A percentile compares a stretch with the other conserved stretches of the same genome.
These are phyloP conservation scores for Scaptodrosophila latifasciaeformis DNA, from an alignment of 2,888 invertebrate species.

Conservation along the genomic window DNA sequence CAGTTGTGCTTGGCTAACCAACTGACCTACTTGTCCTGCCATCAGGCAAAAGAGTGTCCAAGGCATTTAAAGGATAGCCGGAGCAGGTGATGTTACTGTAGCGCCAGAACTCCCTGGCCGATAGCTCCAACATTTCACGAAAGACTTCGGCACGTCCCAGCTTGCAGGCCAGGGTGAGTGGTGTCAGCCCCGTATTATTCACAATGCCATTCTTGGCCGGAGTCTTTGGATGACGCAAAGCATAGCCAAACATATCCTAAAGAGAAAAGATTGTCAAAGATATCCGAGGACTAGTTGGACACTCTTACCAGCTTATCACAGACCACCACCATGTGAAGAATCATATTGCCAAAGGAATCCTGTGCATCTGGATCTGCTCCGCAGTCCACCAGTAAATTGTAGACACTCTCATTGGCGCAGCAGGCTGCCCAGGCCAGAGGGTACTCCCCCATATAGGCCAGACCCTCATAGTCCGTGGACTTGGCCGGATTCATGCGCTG, in stretches of 20 bases:
- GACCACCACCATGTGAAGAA: slow-evolving; percentile 99
- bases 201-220: slow-evolving; percentile 94
- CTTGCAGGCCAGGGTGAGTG: slow-evolving; percentile 96
- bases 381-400: slow-evolving; percentile 93
- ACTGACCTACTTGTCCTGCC: slow-evolving; percentile 92
- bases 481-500: slow-evolving; percentile 86
- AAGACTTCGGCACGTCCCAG: slow-evolving; percentile 97
- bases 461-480: slow-evolving; percentile 94
- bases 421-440: slow-evolving; percentile 98
- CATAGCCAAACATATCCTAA: slow-evolving; percentile 99
- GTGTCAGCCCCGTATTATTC: slow-evolving; percentile 93
- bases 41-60: slow-evolving; percentile 95
- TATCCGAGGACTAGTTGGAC: not conserved
- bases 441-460: slow-evolving; percentile 98
- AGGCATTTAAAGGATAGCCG: slow-evolving; percentile 95
- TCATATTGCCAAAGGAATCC: slow-evolving; percentile 98
- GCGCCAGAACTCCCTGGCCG: slow-evolving; percentile 96
- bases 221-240: slow-evolving; percentile 92
- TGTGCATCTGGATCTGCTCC: slow-evolving; percentile 97
- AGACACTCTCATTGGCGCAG: slow-evolving; percentile 96
- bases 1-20: too few species aligned
- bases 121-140: slow-evolving; percentile 97
- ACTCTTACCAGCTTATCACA: slow-evolving; percentile 91
- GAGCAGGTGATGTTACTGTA: slow-evolving; percentile 99
- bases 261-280: slow-evolving; percentile 30